Percentiles rank a stretch among this genome's conserved stretches.
These are phyloP conservation scores for Lamellibrachia luymesi DNA, from an alignment of 1,140 invertebrate genomes.

Conservation along the genomic window DNA sequence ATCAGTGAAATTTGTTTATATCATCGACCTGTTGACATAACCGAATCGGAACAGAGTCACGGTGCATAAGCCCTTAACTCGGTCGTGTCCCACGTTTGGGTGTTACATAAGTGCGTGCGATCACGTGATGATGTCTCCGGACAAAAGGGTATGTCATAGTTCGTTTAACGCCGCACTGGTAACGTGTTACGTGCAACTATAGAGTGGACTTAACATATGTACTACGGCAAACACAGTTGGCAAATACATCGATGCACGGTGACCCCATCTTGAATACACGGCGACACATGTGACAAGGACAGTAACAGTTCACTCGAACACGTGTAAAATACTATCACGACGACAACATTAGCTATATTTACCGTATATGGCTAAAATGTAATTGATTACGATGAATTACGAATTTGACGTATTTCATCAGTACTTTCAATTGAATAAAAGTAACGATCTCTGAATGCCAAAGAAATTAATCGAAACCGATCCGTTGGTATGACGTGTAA, in stretches of 20 bases:
- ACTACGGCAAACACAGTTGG: not conserved
- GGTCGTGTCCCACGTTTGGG: not conserved
- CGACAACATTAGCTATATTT: not conserved
- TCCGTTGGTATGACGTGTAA: not conserved
- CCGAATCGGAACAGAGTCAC: not conserved
- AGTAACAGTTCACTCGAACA: not conserved
- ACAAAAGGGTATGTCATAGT: not conserved
- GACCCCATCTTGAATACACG: not conserved
- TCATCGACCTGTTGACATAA: not conserved
- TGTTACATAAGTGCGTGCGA: not conserved
- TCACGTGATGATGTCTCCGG: not conserved
- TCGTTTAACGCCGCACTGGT: not conserved
- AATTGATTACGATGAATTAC: not conserved
- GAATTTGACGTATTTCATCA: not conserved
- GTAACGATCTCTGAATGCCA: too few relatives aligned
- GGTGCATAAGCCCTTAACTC: not conserved
- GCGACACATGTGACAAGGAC: not conserved
- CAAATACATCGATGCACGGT: not conserved
- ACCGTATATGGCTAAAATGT: not conserved
- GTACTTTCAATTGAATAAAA: not conserved
- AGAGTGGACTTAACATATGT: not conserved
- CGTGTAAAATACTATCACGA: not conserved
- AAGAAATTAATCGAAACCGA: not conserved
- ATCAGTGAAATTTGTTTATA: too few relatives aligned
- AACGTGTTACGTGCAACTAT: not conserved